Evolutionary conservation across 2,113 vertebrate genomes (phyloP), one percentile per base, ranked within the genome.

Genomic region (human): DNA sequence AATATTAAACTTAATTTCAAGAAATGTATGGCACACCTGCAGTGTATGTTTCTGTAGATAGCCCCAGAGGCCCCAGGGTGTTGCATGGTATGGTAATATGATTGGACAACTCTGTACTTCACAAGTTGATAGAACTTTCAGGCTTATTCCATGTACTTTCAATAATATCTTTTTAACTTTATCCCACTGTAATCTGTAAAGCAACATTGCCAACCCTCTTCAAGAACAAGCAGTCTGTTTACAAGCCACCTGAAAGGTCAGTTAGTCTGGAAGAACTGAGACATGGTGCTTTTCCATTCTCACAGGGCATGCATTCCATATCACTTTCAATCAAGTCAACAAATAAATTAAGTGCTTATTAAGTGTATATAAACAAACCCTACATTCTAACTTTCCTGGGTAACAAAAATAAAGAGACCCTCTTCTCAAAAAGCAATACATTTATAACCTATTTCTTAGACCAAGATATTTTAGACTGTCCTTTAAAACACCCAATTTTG

Each of bases 1-100:
- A 27, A 22, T n/a, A 45, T 23, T 75, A 45, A 52, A 88, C 10
- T 70, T 55, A 72, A 93, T 85, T 85, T 90, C 45, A 93, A 76
- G 68, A 89, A 83, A 57, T 22, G 40, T 59, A 68, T 2, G 32
- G 68, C 22, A 73, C 38, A 48, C 25, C 27, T 35, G 30, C 22
- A 16, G 3, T n/a, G n/a, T 38, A 11, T 72, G n/a, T 1, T 30
- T 17, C 18, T 25, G 12, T 5, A 38, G 3, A 8, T 3, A 48
- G 68, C 30, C 35, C 17, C 20, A 55, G 30, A 61, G 30, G 66
- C 20, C 48, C 22, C 13, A 25, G 14, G 18, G 3, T n/a, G 43
- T 0, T 1, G 61, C 22, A 45, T 0, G 2, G 9, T 14, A 5
- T 6, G 6, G 35, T 16, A 22, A 20, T 14, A 14, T 0, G 18